Evolutionary conservation across 2,888 invertebrate genomes (phyloP), one percentile per base, ranked within the genome.

Genomic region (Drosophila anceps): DNA sequence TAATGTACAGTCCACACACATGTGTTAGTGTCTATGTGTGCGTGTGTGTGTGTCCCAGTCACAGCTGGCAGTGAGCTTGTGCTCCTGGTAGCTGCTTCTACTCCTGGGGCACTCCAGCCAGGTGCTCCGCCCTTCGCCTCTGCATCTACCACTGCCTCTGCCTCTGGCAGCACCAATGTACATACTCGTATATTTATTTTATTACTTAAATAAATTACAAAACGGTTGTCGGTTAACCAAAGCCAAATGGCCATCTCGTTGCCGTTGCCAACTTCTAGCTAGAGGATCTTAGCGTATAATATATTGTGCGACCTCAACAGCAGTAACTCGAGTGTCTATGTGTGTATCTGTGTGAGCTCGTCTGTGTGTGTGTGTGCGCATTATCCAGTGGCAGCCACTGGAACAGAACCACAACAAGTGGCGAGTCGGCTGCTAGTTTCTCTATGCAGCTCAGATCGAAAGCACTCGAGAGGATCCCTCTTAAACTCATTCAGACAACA

Each of bases 161-260:
- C 59, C 46, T 18, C 27, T 57, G 35, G 67, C 57, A 50, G 57
- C 73, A 65, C 69, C 15, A 68, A 65, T 83, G 69, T 66, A 59
- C 74, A 75, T 63, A 67, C 73, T 72, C 84, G 76, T 84, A 87
- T 89, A 87, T 84, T 84, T 89, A 89, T 89, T 89, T 84, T 84
- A 84, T 84, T 84, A 89, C 88, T 84, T 84, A 84, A 84, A 84
- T 84, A 84, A 89, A 84, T 84, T 84, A 84, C 90, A 89, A 89
- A 84, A 84, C 87, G 88, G 79, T 84, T 74, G 90, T 89, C 79
- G 85, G 84, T 89, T 84, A 89, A 87, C 84, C 82, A 85, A 71
- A 83, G 85, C 85, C 88, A 82, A 84, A 87, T 79, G 82, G 88
- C 88, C 70, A 81, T 43, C 71, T 24, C 57, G 50, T 41, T 58